Evolutionary conservation across 2,113 vertebrate species (phyloP).

Genomic region (Saccopteryx leptura): DNA sequence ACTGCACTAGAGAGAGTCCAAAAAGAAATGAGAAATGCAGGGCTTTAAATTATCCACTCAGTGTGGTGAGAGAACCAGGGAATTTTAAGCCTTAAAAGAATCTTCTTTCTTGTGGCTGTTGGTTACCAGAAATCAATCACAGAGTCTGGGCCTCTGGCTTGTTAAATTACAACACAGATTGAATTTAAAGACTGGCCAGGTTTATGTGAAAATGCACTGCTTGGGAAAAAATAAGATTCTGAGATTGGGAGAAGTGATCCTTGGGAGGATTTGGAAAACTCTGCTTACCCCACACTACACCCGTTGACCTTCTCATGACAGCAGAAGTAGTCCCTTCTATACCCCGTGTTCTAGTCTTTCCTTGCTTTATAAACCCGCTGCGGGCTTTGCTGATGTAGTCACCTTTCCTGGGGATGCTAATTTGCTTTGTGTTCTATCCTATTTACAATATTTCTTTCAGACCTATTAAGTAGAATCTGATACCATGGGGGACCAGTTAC

Average conservation of each 20-base stretch:
- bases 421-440: neutral
- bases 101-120: conserved; percentile 36
- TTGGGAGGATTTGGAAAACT: conserved; percentile 13
- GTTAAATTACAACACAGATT: conserved; percentile 50
- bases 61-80: neutral
- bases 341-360: neutral
- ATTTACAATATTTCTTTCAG: neutral
- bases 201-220: neutral
- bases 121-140: conserved; percentile 35
- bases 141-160: conserved; percentile 23
- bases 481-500: neutral
- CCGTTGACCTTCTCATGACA: neutral
- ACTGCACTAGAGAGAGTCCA: neutral
- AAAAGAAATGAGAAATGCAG: conserved; percentile 44
- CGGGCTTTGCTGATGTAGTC: neutral
- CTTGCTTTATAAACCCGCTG: neutral
- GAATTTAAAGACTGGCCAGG: neutral
- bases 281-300: neutral
- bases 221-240: neutral
- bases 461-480: neutral
- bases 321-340: neutral
- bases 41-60: conserved; percentile 25
- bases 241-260: neutral
- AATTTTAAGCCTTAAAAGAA: conserved; percentile 41
- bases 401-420: neutral